Evolutionary conservation across 2,113 vertebrate species (phyloP).

Genomic region (Petrocephalus microphthalmus): DNA sequence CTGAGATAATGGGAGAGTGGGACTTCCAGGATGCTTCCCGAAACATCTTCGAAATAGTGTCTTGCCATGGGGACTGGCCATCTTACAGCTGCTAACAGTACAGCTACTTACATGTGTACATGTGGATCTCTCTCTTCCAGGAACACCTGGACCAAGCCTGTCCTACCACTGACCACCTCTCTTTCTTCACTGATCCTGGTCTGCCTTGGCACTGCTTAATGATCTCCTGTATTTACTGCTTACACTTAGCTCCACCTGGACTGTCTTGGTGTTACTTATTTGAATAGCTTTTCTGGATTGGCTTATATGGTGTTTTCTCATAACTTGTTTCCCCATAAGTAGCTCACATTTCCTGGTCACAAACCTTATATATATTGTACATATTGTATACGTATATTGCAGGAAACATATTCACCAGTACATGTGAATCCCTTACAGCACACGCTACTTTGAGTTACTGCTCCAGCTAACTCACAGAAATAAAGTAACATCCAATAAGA

Average conservation of each 20-base stretch:
- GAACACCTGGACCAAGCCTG: no score
- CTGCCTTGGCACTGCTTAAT: neutral
- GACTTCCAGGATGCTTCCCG: neutral
- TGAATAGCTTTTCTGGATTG: neutral
- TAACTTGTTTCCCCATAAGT: neutral
- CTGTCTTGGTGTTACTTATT: neutral
- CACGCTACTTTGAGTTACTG: neutral
- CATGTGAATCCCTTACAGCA: neutral
- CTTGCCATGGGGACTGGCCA: neutral
- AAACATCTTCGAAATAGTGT: neutral
- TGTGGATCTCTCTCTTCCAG: no score
- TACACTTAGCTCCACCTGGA: neutral
- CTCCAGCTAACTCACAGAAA: neutral
- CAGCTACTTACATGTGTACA: no score
- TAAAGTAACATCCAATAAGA: neutral
- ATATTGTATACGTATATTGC: no score
- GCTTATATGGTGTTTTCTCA: neutral
- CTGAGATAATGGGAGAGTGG: neutral
- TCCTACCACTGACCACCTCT: no score
- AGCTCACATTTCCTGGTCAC: neutral
- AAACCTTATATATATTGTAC: no score
- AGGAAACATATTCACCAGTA: neutral
- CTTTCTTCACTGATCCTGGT: neutral
- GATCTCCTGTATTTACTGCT: neutral
- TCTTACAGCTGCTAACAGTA: no score